Evolutionary conservation across 2,797 vertebrate species (phyloP).

Genomic region (Micrastur ruficollis): DNA sequence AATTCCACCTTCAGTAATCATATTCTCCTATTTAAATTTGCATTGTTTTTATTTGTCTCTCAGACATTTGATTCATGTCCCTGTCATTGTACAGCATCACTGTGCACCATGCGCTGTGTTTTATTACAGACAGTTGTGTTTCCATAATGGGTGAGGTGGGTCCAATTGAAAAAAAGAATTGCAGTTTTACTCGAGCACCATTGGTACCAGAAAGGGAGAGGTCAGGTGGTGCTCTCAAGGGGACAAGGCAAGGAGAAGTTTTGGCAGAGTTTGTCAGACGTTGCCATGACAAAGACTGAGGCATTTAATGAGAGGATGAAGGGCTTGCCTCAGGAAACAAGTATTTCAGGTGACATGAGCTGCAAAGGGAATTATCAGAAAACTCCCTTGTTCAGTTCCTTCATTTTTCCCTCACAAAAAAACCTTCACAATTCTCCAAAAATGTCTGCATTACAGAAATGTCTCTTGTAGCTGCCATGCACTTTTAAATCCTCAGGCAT

Average conservation of each 20-base stretch:
- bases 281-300: neutral
- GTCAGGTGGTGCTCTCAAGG: neutral
- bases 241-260: neutral
- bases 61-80: conserved; percentile 29
- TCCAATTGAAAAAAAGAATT: neutral
- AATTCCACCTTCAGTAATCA: conserved; percentile 48
- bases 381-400: neutral
- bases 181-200: neutral
- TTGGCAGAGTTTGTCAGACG: neutral
- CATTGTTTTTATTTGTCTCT: conserved; percentile 11
- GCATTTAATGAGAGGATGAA: neutral
- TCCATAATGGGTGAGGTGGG: neutral
- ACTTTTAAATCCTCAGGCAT: neutral
- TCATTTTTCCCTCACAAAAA: neutral
- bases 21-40: conserved; percentile 31
- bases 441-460: neutral
- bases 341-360: neutral
- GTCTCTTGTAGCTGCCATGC: neutral
- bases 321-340: neutral
- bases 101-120: neutral
- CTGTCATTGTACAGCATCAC: neutral
- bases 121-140: neutral
- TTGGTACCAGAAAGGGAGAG: neutral
- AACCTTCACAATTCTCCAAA: neutral
- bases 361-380: neutral